Base-by-base conservation (phyloP, 2,888 invertebrate species). In the Carabus problematicus region DNA sequence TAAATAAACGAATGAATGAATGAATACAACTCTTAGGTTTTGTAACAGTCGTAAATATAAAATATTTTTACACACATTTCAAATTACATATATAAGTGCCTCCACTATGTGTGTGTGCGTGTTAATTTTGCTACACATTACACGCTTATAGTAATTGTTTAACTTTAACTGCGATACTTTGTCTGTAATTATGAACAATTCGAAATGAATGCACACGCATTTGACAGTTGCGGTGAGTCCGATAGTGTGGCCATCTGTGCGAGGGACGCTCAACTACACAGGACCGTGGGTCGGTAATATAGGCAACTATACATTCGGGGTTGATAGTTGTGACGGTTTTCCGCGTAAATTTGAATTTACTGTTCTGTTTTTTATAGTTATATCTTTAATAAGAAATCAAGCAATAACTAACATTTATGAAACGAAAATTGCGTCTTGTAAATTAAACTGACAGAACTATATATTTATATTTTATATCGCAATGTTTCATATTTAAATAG, bases 31-130 rank as follows among this genome's bases (percentile, higher is more conserved):
- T n/a, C 66, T 66, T 66, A 66, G 47, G 58, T 16, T 66, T 58
- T 58, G 29, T 47, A 58, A 58, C 39, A 49, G 47, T 58, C 66
- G 58, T 66, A 66, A 66, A 66, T 66, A 66, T 66, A 64, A 64
- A 64, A 39, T 49, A 66, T 49, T 63, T 66, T 66, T 47, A 58
- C 49, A 66, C 59, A 6, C 39, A 29, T 29, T 58, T 58, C 4
- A 56, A 66, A 66, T 66, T 29, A 29, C 29, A 3, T 29, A 29
- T 29, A 29, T 59, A 66, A 47, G 40, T 40, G 58, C n/a, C n/a
- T n/a, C n/a, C n/a, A n/a, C n/a, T n/a, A n/a, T 66, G 45, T 14
- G 45, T 45, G 45, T 45, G 14, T 45, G 14, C 45, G 45, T 45
- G 14, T 42, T 8, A 8, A 8, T 42, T 18, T 66, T 56, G 66